Evolutionary conservation across 2,888 invertebrate genomes (phyloP), one percentile per base, ranked within the genome.

Genomic region (Ectemnius lituratus): DNA sequence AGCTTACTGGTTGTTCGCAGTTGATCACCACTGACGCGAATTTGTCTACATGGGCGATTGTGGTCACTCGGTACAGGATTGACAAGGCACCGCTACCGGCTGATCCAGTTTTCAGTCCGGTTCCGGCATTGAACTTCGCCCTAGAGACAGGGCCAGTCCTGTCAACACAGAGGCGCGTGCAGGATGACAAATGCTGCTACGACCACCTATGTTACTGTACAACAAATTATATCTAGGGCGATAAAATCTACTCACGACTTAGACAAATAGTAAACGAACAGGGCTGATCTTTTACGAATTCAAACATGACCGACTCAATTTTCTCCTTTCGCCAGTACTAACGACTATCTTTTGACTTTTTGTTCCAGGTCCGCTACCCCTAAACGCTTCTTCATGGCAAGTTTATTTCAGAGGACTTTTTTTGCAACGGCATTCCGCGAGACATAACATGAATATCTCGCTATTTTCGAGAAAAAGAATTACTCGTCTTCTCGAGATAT

Each of bases 41-140:
- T 90, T 90, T 90, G 90, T 90, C 90, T 88, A 90, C 90, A 89
- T 72, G 89, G 84, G 86, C 85, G 88, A 90, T 90, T 90, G 90
- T 88, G 90, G 90, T 90, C 86, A 87, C 78, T 87, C 80, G 49
- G 70, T 45, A 58, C 72, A 76, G 82, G 82, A 65, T 64, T 63
- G 76, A 71, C 68, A 68, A 27, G 60, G 62, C 62, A 59, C 80
- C 52, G 52, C 11, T 61, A 63, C 89, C 83, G 80, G 86, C 79
- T 81, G 80, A 85, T 87, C 88, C 85, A 84, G 88, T 88, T 88
- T 74, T 73, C 52, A 64, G 73, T 85, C 88, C 88, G 86, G 88
- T 88, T 89, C 86, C 79, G 76, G 74, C 62, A 74, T 79, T 87
- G 88, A 88, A 88, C 88, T 88, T 87, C 85, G 87, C 83, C 88